A percentile compares a stretch with the other conserved stretches of the same genome.
These are phyloP conservation scores for Chlorocebus sabaeus DNA, from an alignment of 2,113 vertebrate genomes.

Conservation along the genomic window DNA sequence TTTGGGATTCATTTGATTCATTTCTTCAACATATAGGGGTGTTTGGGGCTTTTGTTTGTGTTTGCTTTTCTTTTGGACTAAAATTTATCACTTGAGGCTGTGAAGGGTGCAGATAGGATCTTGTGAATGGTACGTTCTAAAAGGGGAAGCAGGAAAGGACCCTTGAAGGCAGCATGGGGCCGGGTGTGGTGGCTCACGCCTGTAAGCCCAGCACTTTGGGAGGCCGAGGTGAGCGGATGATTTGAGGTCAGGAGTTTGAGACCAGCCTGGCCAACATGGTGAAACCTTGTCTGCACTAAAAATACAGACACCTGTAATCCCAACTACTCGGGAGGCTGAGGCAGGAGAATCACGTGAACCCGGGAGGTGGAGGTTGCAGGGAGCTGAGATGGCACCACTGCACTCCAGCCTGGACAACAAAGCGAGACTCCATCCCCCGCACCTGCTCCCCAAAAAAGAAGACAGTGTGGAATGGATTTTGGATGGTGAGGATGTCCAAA, in stretches of 20 bases:
- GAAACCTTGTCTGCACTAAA: neutral
- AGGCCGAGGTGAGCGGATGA: neutral
- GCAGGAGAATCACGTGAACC: neutral
- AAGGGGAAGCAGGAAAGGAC: neutral
- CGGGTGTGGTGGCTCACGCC: rapidly evolving
- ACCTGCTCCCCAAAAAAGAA: too few species aligned
- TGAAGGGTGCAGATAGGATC: neutral
- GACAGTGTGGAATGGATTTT: neutral
- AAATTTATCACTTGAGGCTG: neutral
- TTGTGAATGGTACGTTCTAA: neutral
- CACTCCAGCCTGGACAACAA: too few species aligned
- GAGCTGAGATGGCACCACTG: too few species aligned
- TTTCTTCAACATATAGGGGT: neutral
- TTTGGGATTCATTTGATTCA: neutral
- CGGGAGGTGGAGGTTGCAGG: neutral
- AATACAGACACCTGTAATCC: neutral
- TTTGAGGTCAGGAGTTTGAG: neutral
- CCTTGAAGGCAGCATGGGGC: neutral
- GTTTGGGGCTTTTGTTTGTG: neutral
- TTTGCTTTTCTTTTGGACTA: neutral
- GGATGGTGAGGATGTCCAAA: neutral
- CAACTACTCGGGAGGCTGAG: neutral
- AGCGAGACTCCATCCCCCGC: too few species aligned
- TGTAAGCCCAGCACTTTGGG: neutral
- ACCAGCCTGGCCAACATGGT: neutral